Base-by-base conservation (phyloP, 2,113 vertebrate genomes). In the western clawed frog (Xenopus tropicalis) region DNA sequence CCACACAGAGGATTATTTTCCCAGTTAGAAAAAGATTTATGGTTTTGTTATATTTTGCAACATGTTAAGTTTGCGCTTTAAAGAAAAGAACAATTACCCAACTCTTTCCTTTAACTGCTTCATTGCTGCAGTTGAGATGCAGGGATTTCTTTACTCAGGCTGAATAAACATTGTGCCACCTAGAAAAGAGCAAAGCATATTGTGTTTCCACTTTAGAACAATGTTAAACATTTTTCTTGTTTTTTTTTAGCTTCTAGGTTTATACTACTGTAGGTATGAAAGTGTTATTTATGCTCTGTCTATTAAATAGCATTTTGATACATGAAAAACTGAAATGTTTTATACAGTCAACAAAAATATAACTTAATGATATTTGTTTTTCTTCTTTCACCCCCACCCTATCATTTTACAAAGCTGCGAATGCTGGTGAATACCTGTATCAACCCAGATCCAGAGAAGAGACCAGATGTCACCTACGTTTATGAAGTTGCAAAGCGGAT, bases 371-470 rank as follows among this genome's bases (percentile, higher is more conserved):
- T 37, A 37, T 37, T 9, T 37, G 29, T 37, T 37, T 5, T 37
- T 37, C 6, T 37, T 37, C 29, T 37, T 37, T 37, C 10, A 9
- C 29, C 29, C 29, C 29, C 29, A 37, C 10, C 29, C 29, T 37
- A 8, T 11, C 46, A 10, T 81, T 67, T 54, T 56, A 66, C 74
- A 24, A 83, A 99, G 97, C 91, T 99, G 75, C 93, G 97, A 72
- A 96, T 98, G 23, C 79, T 99, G 90, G 95, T 99, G 84, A 97
- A 98, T 80, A 94, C 94, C 86, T 99, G 97, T 90, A 99, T 99
- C 90, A 98, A 93, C 84, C 97, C 97, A 0, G 97, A 98, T 85
- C 96, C 97, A 0, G 97, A 99, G 92, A 97, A 95, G 91, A 92
- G 97, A 85, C 97, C 97, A 25, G 97, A 98, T 82, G 87, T 98